These are phyloP conservation scores for Nasonovia ribisnigri DNA, from an alignment of 2,888 invertebrate genomes.

Conservation along the genomic window DNA sequence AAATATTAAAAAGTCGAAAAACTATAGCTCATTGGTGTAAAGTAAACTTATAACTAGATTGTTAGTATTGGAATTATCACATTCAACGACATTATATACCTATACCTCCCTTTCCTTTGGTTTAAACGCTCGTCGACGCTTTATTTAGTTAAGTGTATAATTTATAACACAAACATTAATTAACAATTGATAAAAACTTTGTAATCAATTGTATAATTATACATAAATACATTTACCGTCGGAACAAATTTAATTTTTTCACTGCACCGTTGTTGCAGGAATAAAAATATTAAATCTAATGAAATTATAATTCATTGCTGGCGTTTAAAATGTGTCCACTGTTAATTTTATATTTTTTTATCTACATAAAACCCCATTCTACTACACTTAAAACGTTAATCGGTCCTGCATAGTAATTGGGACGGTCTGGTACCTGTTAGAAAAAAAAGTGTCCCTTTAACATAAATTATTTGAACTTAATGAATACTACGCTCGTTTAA, in stretches of 20 bases:
- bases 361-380: neutral
- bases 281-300: constrained; percentile 24
- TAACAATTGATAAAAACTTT: constrained; percentile 19
- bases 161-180: constrained; percentile 38
- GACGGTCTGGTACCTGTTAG: neutral
- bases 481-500: neutral
- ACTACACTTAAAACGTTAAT: neutral
- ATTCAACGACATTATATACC: neutral
- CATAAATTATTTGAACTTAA: neutral
- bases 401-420: constrained; percentile 11
- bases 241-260: neutral
- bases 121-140: neutral
- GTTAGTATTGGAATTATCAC: neutral
- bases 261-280: neutral
- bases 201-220: constrained; percentile 28
- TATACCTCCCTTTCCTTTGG: neutral
- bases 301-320: constrained; percentile 15
- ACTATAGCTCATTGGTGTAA: neutral
- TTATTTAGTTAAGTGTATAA: neutral
- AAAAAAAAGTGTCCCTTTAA: constrained; percentile 18
- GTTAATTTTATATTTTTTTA: neutral
- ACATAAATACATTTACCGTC: neutral
- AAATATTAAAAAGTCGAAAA: neutral
- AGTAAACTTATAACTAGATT: neutral
- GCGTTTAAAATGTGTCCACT: constrained; percentile 15